Percentiles rank a stretch among this genome's conserved stretches.
These are phyloP conservation scores for Motacilla tschutschensis DNA, from an alignment of 2,113 vertebrate genomes.

Conservation along the genomic window DNA sequence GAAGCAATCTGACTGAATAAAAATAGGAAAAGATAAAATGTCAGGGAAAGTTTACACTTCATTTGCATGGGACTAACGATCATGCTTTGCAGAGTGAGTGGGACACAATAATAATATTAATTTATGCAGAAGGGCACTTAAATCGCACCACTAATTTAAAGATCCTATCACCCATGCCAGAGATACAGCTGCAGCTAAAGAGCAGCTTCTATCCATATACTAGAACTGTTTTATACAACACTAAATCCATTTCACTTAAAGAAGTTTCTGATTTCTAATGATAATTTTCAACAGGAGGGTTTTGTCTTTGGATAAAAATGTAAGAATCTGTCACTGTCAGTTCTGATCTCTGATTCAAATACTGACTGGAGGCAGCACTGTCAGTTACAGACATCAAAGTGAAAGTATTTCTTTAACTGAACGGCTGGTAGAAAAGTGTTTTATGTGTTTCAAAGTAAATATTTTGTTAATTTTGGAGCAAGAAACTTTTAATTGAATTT, in stretches of 20 bases:
- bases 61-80: not conserved
- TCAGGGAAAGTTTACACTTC: constrained; percentile 1
- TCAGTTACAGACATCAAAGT: not conserved
- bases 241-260: not conserved
- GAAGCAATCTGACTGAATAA: not conserved
- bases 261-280: not conserved
- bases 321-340: not conserved
- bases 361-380: not conserved
- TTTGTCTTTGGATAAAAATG: not conserved
- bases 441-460: not conserved
- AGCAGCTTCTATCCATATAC: not conserved
- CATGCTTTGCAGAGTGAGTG: not conserved
- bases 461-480: not conserved
- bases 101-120: not conserved
- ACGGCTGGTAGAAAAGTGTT: not conserved
- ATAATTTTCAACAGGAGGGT: not conserved
- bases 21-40: constrained; percentile 21
- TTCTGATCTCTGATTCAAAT: not conserved
- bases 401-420: not conserved
- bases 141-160: not conserved
- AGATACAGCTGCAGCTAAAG: not conserved
- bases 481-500: not conserved
- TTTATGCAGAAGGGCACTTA: not conserved
- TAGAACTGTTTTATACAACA: not conserved
- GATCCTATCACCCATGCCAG: not conserved